phyloP scores from a whole-genome alignment of 2,888 invertebrate genomes.

The Cyclophora albipunctata region DNA sequence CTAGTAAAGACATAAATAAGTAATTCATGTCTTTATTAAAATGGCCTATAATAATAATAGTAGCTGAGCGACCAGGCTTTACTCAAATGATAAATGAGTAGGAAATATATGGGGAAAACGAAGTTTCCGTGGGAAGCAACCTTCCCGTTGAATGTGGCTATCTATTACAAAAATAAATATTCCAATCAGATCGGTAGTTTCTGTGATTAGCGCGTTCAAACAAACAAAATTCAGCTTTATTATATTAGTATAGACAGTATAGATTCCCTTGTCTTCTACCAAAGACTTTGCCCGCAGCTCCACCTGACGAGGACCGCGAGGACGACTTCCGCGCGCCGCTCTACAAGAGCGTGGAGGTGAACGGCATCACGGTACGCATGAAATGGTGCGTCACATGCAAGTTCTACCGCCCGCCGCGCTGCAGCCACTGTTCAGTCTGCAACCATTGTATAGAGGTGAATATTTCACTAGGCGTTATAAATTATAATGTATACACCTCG shows the following conservation, averaged over 20 bases:
- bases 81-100: no score
- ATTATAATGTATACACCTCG: no score
- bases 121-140: no score
- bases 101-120: no score
- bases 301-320: slow-evolving; percentile 96
- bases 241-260: background rate
- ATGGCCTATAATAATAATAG: no score
- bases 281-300: slow-evolving; percentile 76
- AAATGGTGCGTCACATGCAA: slow-evolving; percentile 99
- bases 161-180: background rate
- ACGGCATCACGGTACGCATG: slow-evolving; percentile 99
- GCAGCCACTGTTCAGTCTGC: slow-evolving; percentile 99
- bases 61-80: no score
- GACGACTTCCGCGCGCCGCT: slow-evolving; percentile 97
- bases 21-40: no score
- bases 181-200: background rate
- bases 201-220: background rate
- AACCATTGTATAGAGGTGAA: slow-evolving; percentile 99
- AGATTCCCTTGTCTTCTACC: background rate
- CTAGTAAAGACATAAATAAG: no score
- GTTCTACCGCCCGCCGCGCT: slow-evolving; percentile 99
- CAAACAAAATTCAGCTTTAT: no score
- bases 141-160: no score
- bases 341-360: slow-evolving; percentile 98
- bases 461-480: no score